Conservation (phyloP, 2,888 invertebrate species). For the Eupithecia abbreviata region DNA sequence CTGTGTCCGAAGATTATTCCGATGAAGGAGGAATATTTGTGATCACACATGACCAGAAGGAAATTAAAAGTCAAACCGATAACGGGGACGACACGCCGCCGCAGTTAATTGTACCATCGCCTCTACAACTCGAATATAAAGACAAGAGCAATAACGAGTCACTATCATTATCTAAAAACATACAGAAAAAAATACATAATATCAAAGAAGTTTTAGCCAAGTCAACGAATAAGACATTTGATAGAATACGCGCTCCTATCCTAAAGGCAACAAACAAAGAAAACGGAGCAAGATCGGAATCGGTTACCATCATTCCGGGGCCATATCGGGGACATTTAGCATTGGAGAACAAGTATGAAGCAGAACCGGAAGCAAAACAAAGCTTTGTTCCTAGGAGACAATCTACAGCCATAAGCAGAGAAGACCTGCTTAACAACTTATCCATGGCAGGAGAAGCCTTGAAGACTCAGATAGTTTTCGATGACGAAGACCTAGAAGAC, state of each 20-base stretch:
- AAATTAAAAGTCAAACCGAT: slow-evolving; percentile 37
- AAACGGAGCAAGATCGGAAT: neutral
- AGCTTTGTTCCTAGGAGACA: slow-evolving; percentile 57
- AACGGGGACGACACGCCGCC: slow-evolving; percentile 11
- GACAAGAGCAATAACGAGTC: neutral
- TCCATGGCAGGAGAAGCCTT: slow-evolving; percentile 67
- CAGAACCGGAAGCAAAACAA: slow-evolving; percentile 40
- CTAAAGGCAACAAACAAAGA: slow-evolving; percentile 12
- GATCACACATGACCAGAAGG: slow-evolving; percentile 54
- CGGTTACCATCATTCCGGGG: slow-evolving; percentile 14
- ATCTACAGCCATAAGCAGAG: slow-evolving; percentile 62
- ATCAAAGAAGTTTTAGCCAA: slow-evolving; percentile 36
- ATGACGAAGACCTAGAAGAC: slow-evolving; percentile 54
- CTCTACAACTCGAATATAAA: slow-evolving; percentile 14
- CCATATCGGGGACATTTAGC: slow-evolving; percentile 31
- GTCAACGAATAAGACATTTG: slow-evolving; percentile 4
- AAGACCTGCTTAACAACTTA: slow-evolving; percentile 65
- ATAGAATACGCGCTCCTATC: neutral
- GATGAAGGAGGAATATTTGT: slow-evolving; percentile 52
- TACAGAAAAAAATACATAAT: slow-evolving; percentile 43
- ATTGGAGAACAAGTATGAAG: slow-evolving; percentile 45
- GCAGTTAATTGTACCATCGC: slow-evolving; percentile 17
- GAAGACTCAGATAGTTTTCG: slow-evolving; percentile 56
- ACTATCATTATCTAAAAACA: neutral
- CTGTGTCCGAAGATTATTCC: slow-evolving; percentile 32